Percentiles rank a stretch among this genome's conserved stretches.
These are phyloP conservation scores for Drosophila pseudotakahashii DNA, from an alignment of 2,888 invertebrate species.

Conservation along the genomic window DNA sequence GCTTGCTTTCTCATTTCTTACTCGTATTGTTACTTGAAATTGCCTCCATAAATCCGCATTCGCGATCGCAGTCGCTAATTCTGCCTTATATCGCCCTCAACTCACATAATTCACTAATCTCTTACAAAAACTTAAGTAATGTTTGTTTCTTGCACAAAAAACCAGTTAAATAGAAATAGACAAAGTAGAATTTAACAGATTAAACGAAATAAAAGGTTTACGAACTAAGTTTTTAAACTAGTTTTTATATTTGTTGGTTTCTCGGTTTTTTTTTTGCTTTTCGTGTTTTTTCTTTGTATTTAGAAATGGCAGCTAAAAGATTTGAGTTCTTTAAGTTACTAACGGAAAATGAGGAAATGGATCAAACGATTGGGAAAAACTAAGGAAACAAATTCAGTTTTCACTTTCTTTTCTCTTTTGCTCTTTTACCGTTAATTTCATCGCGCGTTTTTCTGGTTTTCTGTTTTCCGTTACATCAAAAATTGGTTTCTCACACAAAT, in stretches of 20 bases:
- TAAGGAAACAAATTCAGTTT: constrained; percentile 11
- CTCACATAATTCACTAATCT: constrained; percentile 70
- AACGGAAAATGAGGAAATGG: constrained; percentile 21
- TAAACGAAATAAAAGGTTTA: constrained; percentile 49
- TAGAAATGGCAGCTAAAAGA: constrained; percentile 59
- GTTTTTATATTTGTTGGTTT: constrained; percentile 11
- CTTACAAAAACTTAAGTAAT: constrained; percentile 73
- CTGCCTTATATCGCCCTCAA: constrained; percentile 14
- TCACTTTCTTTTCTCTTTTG: constrained; percentile 9
- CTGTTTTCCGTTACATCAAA: constrained; percentile 64
- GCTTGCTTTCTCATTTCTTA: constrained; percentile 45
- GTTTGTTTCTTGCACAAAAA: constrained; percentile 55
- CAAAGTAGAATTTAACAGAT: constrained; percentile 14
- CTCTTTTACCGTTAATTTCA: constrained; percentile 10
- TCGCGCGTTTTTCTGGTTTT: constrained; percentile 12
- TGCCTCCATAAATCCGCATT: constrained; percentile 20
- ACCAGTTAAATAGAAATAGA: constrained; percentile 9
- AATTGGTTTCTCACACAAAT: constrained; percentile 65
- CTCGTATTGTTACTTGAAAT: constrained; percentile 56
- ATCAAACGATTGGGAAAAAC: constrained; percentile 7
- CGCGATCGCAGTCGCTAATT: constrained; percentile 9
- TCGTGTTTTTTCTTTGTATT: constrained; percentile 17
- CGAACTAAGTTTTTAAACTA: constrained; percentile 58
- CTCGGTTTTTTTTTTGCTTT: constrained; percentile 10
- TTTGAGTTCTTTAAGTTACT: constrained; percentile 53